Evolutionary conservation across 2,113 vertebrate genomes (phyloP).

Genomic region (Cyanoderma ruficeps): DNA sequence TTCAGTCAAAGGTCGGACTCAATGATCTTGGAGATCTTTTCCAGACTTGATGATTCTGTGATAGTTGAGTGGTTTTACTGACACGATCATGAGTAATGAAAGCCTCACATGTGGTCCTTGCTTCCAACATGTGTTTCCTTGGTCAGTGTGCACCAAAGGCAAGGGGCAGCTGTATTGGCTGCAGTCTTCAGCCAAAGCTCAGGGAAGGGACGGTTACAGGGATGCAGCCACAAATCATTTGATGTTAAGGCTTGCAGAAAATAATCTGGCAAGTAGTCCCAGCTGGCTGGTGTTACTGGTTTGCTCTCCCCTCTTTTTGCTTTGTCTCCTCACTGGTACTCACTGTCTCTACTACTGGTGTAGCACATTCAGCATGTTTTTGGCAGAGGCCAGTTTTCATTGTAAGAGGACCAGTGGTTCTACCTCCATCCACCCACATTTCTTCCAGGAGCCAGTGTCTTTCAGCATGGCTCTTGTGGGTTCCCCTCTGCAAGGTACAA

Average conservation of each 20-base stretch:
- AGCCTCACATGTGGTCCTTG: accelerated
- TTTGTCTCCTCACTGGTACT: neutral
- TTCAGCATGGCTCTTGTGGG: neutral
- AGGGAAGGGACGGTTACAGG: neutral
- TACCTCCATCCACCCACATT: neutral
- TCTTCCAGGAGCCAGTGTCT: neutral
- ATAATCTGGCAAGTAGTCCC: neutral
- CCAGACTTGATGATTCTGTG: neutral
- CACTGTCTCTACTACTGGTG: neutral
- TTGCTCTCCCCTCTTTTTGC: neutral
- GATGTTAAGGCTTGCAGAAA: neutral
- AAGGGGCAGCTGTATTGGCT: accelerated
- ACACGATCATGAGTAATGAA: neutral
- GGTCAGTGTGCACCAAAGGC: accelerated
- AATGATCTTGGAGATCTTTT: neutral
- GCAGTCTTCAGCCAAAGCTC: neutral
- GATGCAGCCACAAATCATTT: neutral
- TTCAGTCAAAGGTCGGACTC: neutral
- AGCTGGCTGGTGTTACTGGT: neutral
- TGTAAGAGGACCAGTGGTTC: neutral
- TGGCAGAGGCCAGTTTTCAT: neutral
- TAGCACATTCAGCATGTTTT: accelerated
- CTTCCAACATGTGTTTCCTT: neutral
- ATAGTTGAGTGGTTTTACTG: neutral
- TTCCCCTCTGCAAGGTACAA: neutral